These are phyloP conservation scores for Gnathonemus longibarbis DNA, from an alignment of 2,113 vertebrate species.

Conservation along the genomic window DNA sequence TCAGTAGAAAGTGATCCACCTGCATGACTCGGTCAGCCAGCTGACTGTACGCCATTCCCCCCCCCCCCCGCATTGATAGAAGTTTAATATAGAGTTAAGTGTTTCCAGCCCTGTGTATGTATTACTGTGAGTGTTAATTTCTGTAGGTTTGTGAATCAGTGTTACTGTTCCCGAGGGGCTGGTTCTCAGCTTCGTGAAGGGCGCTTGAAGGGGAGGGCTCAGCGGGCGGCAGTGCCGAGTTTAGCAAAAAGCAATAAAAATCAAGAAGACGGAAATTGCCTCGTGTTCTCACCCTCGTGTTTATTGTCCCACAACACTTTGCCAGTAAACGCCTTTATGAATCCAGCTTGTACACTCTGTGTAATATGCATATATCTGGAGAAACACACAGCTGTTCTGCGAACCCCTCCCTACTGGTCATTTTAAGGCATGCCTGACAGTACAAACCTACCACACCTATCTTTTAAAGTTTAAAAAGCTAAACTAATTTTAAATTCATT, in stretches of 20 bases:
- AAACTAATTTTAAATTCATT: background rate
- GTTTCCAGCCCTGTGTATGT: constrained; percentile 36
- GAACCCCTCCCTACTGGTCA: background rate
- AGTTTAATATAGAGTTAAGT: constrained; percentile 31
- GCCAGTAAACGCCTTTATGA: background rate
- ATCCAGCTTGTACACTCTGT: background rate
- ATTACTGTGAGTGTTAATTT: constrained; percentile 53
- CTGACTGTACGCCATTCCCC: constrained; percentile 26
- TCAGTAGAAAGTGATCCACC: background rate
- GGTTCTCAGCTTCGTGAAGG: constrained; percentile 37
- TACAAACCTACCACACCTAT: background rate
- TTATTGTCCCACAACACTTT: background rate
- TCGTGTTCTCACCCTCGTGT: background rate
- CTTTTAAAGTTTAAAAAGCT: background rate
- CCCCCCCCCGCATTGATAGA: constrained; percentile 34
- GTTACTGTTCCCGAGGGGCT: constrained; percentile 38
- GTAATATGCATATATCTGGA: background rate
- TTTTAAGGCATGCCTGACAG: background rate
- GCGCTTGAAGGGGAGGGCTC: constrained; percentile 22
- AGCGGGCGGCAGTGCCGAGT: constrained; percentile 20
- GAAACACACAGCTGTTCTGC: background rate
- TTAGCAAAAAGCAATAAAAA: constrained; percentile 55
- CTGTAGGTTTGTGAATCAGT: constrained; percentile 51
- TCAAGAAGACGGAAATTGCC: constrained; percentile 30
- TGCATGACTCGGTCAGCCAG: background rate